These are phyloP conservation scores for Operophtera brumata DNA, from an alignment of 2,888 invertebrate species.

Conservation along the genomic window DNA sequence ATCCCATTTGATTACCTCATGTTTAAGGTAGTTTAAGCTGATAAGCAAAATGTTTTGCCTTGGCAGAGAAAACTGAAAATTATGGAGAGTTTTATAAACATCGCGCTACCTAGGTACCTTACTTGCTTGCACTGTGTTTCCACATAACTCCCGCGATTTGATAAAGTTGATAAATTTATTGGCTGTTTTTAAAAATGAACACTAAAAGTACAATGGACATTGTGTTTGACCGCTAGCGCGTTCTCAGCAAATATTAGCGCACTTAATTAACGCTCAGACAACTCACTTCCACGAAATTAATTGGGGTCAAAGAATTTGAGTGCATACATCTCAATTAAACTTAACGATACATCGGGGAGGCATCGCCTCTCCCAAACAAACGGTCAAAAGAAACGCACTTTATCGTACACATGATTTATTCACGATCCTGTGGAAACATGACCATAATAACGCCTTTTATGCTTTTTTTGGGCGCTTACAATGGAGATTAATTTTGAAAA, in stretches of 20 bases:
- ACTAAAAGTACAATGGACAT: conserved; percentile 44
- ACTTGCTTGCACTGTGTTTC: conserved; percentile 10
- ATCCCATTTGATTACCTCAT: conserved; percentile 29
- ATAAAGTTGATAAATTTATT: conserved; percentile 20
- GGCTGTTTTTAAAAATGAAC: conserved; percentile 30
- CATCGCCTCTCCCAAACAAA: conserved; percentile 44
- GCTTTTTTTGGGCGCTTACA: conserved; percentile 59
- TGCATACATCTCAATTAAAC: conserved; percentile 76
- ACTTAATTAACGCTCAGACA: conserved; percentile 70
- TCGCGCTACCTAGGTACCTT: background rate
- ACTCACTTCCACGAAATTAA: conserved; percentile 76
- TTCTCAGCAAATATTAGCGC: conserved; percentile 67
- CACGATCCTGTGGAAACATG: conserved; percentile 34
- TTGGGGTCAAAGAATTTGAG: conserved; percentile 77
- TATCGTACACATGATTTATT: conserved; percentile 21
- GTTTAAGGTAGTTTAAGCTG: conserved; percentile 16
- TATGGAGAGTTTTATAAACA: conserved; percentile 5
- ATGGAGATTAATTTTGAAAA: conserved; percentile 76
- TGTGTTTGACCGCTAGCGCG: conserved; percentile 51
- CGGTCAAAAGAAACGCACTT: conserved; percentile 28
- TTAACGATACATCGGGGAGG: conserved; percentile 48
- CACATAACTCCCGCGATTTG: conserved; percentile 24
- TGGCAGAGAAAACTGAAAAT: conserved; percentile 17
- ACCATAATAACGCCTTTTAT: conserved; percentile 52
- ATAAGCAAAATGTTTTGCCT: conserved; percentile 21